Evolutionary conservation across 2,797 vertebrate species (phyloP).

Genomic region (Macrochelys suwanniensis): DNA sequence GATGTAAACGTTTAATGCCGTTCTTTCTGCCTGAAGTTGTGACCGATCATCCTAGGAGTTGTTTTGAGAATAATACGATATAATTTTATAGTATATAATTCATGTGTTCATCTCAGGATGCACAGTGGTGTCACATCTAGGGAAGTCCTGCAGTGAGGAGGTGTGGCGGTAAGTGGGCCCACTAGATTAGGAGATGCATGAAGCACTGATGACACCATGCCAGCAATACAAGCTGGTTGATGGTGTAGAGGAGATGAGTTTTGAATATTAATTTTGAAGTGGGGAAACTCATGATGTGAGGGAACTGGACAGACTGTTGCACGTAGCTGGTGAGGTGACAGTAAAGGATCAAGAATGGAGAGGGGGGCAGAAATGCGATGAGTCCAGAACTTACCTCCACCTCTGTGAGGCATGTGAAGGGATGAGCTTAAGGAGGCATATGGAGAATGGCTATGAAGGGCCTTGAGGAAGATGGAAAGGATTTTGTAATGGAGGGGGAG

Average conservation of each 20-base stretch:
- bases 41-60: background rate
- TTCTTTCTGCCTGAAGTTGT: background rate
- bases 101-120: background rate
- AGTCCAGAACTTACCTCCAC: conserved; percentile 1
- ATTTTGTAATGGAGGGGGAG: conserved; percentile 1
- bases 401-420: background rate
- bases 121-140: background rate
- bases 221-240: background rate
- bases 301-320: background rate
- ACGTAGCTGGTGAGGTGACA: background rate
- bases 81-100: background rate
- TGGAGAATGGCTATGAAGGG: accelerated
- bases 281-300: background rate
- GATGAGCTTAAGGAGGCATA: background rate
- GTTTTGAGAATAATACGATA: background rate
- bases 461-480: background rate
- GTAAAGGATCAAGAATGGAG: background rate
- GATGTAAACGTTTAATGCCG: background rate
- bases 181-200: background rate
- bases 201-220: background rate
- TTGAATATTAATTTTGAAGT: background rate
- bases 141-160: background rate
- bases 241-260: background rate
- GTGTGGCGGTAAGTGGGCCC: background rate
- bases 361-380: background rate